Base-by-base conservation (phyloP, 2,113 vertebrate species). In the Mus spicilegus region DNA sequence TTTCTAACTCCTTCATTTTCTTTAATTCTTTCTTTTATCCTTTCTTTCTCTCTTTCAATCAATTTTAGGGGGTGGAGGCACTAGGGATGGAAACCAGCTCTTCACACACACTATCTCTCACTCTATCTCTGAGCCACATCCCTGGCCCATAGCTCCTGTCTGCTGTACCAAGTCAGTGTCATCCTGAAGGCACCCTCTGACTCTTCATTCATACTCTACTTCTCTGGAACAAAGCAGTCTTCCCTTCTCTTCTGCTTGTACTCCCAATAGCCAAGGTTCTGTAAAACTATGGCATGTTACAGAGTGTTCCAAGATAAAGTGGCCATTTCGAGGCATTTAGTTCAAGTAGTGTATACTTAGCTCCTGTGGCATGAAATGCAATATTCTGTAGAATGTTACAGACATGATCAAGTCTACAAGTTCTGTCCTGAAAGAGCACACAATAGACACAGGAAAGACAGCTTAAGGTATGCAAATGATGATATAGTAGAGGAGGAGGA, bases 141-240 rank as follows among this genome's bases (percentile, higher is more conserved):
- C 65, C 46, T 49, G 33, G 8, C 6, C 85, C 46, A 20, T 51
- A 13, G 46, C 10, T 70, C 20, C 36, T 33, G 89, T 36, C 33
- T 80, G 49, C 51, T 80, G 28, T 16, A 65, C 63, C 69, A 67
- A 93, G 70, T 58, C 49, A n/a, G 63, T 30, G 42, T 46, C 78
- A 88, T 46, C 39, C 56, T 39, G 39, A 90, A 51, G 84, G 61
- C 33, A 22, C 51, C 7, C 42, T 73, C 87, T 69, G 46, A 30
- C 22, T 17, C n/a, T 84, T 76, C 67, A 65, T 13, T 65, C 58
- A 61, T 54, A 12, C n/a, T 93, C 67, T 85, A 84, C 26, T 88
- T 92, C 63, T 97, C 73, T 85, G 14, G 33, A 70, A 75, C 63
- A 26, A 95, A 30, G 16, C 82, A 88, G 73, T 8, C 80, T 65